phyloP scores from a whole-genome alignment of 2,797 vertebrate species.

The Aeoliscus strigatus region DNA sequence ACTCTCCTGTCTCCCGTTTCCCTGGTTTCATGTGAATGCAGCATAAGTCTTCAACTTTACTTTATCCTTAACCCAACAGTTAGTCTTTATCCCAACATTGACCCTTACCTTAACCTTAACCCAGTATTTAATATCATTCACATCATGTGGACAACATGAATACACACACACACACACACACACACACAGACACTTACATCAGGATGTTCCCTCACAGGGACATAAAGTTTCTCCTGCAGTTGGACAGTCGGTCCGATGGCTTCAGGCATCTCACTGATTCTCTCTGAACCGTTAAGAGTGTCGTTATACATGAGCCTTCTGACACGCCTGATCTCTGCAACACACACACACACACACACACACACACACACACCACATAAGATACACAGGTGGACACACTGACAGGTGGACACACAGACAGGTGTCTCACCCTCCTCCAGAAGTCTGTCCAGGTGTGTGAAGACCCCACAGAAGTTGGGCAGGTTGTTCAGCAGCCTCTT shows the following conservation, averaged over 20 bases:
- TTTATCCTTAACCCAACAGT: too few relatives aligned
- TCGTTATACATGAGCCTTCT: constrained; percentile 99
- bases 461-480: constrained; percentile 84
- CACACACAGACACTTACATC: constrained; percentile 81
- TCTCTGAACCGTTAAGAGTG: constrained; percentile 95
- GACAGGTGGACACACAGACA: too few relatives aligned
- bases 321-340: constrained; percentile 95
- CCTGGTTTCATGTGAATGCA: too few relatives aligned
- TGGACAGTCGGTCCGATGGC: constrained; percentile 93
- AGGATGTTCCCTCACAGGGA: constrained; percentile 98
- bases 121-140: too few relatives aligned
- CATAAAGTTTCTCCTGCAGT: constrained; percentile 98
- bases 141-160: not conserved
- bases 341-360: constrained; percentile 27
- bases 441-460: constrained; percentile 91
- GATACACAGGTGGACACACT: too few relatives aligned
- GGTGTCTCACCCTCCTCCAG: constrained; percentile 97
- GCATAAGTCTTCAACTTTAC: too few relatives aligned
- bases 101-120: too few relatives aligned
- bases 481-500: constrained; percentile 85
- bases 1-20: too few relatives aligned
- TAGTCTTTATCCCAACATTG: too few relatives aligned
- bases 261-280: constrained; percentile 89
- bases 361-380: too few relatives aligned
- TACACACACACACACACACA: not conserved